Evolutionary conservation across 1,140 invertebrate genomes (phyloP), one percentile per base, ranked within the genome.

Genomic region (Bombus breviceps): DNA sequence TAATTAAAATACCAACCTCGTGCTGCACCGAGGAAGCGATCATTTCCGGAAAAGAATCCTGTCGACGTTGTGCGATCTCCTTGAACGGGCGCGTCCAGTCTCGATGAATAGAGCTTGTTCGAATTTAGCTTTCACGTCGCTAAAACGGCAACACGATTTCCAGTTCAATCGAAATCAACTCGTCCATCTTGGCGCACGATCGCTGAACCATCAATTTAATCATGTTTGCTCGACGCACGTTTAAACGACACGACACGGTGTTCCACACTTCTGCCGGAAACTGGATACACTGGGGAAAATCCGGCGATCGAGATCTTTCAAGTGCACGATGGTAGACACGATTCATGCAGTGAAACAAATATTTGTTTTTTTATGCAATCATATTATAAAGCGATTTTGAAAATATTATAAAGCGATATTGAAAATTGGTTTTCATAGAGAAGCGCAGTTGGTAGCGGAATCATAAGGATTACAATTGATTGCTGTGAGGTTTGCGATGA

Each of bases 121-220:
- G n/a, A 15, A 73, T 76, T n/a, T n/a, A n/a, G 37, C 12, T 39
- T 37, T 39, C 53, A 32, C 41, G 73, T 39, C n/a, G 47, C 62
- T 78, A 57, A 69, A 84, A 84, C 15, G 74, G 68, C 64, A 59
- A 69, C 47, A 34, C 64, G 74, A 59, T 84, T 64, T 62, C 25
- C 57, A 25, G 32, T 59, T 71, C 43, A 22, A 79, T 78, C 53
- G 82, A 25, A 57, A 69, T 41, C 66, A 57, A 83, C 78, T 53
- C 32, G 59, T 39, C 57, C 74, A 64, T 73, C 43, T 69, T 78
- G 75, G 64, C 82, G 37, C 43, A 62, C 47, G 82, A 59, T 43
- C 34, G 59, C 34, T 25, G 32, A n/a, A 13, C 59, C 47, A 34
- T 34, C 37, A 10, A 41, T 59, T 73, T 71, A 39, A 81, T 59